phyloP scores from a whole-genome alignment of 2,113 vertebrate genomes.

The Phaetusa simplex region DNA sequence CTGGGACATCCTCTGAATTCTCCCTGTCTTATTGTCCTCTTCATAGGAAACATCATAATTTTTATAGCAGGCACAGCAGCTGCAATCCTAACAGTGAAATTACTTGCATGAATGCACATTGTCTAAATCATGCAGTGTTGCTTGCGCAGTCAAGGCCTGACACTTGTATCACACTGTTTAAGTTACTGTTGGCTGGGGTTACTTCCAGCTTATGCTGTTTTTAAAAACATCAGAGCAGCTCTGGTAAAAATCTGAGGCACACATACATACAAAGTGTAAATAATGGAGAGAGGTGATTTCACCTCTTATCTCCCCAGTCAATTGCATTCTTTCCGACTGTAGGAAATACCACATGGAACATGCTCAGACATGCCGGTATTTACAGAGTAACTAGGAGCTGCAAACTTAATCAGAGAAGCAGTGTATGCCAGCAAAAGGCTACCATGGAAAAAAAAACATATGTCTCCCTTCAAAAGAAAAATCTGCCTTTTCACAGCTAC shows the following conservation, averaged over 20 bases:
- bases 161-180: neutral
- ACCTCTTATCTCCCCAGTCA: neutral
- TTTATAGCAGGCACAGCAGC: neutral
- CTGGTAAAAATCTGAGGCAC: neutral
- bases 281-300: neutral
- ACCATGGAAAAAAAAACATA: neutral
- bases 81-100: neutral
- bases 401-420: conserved; percentile 30
- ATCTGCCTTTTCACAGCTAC: conserved; percentile 35
- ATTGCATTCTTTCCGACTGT: conserved; percentile 20
- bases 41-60: neutral
- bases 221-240: neutral
- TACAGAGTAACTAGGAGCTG: conserved; percentile 44
- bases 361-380: conserved; percentile 55
- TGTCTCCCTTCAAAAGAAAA: conserved; percentile 46
- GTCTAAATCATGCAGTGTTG: neutral
- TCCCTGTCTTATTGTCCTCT: neutral
- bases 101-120: neutral
- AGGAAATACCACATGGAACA: conserved; percentile 35
- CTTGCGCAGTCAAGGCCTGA: neutral
- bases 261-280: neutral
- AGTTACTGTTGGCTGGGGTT: neutral
- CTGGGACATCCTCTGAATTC: neutral
- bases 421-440: conserved; percentile 34
- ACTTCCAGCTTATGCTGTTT: neutral